Conservation (phyloP, 2,797 vertebrate species). For the Semotilus atromaculatus region DNA sequence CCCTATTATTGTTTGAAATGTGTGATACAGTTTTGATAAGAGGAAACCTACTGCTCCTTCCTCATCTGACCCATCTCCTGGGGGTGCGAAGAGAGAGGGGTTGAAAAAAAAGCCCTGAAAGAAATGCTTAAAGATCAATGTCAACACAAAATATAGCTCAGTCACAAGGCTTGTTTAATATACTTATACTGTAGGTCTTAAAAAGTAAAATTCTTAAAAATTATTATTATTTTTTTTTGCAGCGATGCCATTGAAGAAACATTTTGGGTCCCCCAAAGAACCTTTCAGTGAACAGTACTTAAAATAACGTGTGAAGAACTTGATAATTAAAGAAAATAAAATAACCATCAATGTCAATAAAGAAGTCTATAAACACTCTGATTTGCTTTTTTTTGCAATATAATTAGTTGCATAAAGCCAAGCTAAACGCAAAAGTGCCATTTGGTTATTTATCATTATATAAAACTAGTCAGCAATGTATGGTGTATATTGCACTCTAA, state of each 20-base stretch:
- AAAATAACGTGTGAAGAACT: not conserved
- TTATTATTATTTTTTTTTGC: too few species aligned
- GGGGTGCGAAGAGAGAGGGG: conserved; percentile 33
- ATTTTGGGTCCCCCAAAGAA: not conserved
- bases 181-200: not conserved
- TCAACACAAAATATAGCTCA: not conserved
- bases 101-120: conserved; percentile 39
- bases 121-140: not conserved
- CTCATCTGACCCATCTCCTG: conserved; percentile 71
- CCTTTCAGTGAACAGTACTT: not conserved
- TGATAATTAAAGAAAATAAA: too few species aligned
- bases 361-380: not conserved
- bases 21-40: not conserved
- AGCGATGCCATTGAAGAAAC: not conserved
- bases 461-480: not conserved
- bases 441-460: not conserved
- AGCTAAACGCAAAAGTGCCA: not conserved
- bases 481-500: not conserved
- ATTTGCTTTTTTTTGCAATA: not conserved
- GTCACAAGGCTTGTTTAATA: not conserved
- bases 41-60: conserved; percentile 67
- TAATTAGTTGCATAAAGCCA: not conserved
- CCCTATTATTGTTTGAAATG: not conserved
- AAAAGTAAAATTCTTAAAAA: not conserved
- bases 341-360: not conserved